Conservation (phyloP, 2,113 vertebrate genomes). For the Balaenoptera acutorostrata region DNA sequence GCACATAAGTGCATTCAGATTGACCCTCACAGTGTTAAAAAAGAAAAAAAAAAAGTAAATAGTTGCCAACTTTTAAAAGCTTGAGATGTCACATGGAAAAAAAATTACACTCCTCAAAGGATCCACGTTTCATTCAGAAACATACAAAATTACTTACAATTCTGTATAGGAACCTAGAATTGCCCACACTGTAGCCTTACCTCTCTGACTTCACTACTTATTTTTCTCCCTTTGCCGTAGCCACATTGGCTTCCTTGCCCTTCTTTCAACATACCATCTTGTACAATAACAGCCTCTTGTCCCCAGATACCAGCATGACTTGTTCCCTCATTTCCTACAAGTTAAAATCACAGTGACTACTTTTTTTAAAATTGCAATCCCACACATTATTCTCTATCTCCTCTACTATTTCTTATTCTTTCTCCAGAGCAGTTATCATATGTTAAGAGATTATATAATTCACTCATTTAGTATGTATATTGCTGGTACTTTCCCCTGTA, state of each 20-base stretch:
- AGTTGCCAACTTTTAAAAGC: not conserved
- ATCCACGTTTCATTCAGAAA: not conserved
- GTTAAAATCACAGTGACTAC: not conserved
- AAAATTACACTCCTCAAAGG: not conserved
- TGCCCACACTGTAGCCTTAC: not conserved
- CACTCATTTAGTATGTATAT: not conserved
- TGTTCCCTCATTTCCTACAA: not conserved
- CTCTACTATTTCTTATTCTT: not conserved
- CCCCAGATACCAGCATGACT: not conserved
- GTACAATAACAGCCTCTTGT: not conserved
- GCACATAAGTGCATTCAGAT: not conserved
- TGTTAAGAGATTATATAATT: not conserved
- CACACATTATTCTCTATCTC: not conserved
- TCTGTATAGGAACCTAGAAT: not conserved
- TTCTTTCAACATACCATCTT: not conserved
- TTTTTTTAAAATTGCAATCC: not conserved
- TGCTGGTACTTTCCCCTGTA: not conserved
- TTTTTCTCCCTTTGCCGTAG: not conserved
- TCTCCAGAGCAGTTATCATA: not conserved
- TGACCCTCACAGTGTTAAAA: not conserved
- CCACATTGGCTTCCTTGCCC: not conserved
- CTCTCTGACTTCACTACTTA: not conserved
- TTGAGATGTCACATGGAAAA: not conserved
- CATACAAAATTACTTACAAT: not conserved
- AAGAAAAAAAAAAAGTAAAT: not conserved